Evolutionary conservation across 2,113 vertebrate genomes (phyloP).

Genomic region (Macquaria australasica): DNA sequence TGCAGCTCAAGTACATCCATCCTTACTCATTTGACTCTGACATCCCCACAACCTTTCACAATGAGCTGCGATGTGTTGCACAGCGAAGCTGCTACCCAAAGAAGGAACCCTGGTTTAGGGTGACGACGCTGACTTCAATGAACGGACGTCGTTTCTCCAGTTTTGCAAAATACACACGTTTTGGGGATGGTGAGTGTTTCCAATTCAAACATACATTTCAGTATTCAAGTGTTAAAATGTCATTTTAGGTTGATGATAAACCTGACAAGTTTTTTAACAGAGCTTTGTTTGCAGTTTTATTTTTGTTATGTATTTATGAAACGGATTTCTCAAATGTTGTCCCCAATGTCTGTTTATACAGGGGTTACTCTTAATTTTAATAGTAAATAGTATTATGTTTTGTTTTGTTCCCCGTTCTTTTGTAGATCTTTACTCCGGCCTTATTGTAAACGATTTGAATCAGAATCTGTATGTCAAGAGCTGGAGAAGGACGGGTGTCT

Average conservation of each 20-base stretch:
- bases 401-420: neutral
- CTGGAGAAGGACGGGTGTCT: conserved; percentile 46
- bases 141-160: conserved; percentile 36
- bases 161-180: conserved; percentile 68
- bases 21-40: conserved; percentile 50
- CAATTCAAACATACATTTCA: too few species aligned
- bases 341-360: neutral
- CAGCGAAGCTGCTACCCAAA: conserved; percentile 50
- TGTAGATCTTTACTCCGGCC: conserved; percentile 74
- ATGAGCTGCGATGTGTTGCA: conserved; percentile 59
- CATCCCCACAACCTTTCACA: conserved; percentile 38
- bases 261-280: neutral
- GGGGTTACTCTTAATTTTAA: neutral
- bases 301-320: neutral
- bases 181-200: conserved; percentile 62
- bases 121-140: neutral
- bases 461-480: conserved; percentile 58
- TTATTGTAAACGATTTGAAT: neutral
- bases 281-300: neutral
- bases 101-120: conserved; percentile 23
- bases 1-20: conserved; percentile 74
- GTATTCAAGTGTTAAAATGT: too few species aligned
- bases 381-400: neutral
- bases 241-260: too few species aligned
- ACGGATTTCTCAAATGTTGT: neutral